Conservation (phyloP, 1,140 invertebrate genomes). For the Thereuonema tuberculata region DNA sequence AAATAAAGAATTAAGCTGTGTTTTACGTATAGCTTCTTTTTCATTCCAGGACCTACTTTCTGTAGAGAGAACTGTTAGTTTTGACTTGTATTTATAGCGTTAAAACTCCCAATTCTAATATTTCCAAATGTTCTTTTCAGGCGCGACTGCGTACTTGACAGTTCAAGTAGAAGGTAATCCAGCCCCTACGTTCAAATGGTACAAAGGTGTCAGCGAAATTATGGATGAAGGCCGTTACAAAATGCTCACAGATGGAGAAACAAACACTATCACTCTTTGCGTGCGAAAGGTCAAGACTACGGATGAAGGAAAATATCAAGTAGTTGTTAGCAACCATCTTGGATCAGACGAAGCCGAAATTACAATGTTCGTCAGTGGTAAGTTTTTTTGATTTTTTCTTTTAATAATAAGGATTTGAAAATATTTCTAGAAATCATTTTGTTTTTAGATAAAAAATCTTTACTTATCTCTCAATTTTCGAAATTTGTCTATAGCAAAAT, state of each 20-base stretch:
- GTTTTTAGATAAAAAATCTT: too few species aligned
- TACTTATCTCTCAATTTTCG: too few species aligned
- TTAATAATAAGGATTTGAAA: too few species aligned
- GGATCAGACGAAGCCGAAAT: constrained; percentile 90
- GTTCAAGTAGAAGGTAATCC: constrained; percentile 83
- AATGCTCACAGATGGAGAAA: constrained; percentile 75
- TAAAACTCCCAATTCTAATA: too few species aligned
- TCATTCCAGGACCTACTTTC: too few species aligned
- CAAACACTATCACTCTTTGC: constrained; percentile 76
- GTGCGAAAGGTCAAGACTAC: constrained; percentile 91
- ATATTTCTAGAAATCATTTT: too few species aligned
- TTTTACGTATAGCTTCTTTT: too few species aligned
- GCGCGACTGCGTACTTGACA: constrained; percentile 74
- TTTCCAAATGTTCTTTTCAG: too few species aligned
- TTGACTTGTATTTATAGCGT: too few species aligned
- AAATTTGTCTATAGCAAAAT: too few species aligned
- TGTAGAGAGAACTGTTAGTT: too few species aligned
- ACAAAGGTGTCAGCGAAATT: constrained; percentile 77
- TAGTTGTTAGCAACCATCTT: constrained; percentile 80
- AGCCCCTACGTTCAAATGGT: constrained; percentile 87
- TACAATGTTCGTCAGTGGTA: constrained; percentile 90
- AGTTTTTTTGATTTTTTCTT: constrained; percentile 20
- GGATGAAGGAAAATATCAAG: constrained; percentile 94
- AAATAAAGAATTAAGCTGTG: too few species aligned
- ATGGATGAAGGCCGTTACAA: constrained; percentile 85